phyloP scores from a whole-genome alignment of 2,888 invertebrate genomes.

The Amorpha juglandis region DNA sequence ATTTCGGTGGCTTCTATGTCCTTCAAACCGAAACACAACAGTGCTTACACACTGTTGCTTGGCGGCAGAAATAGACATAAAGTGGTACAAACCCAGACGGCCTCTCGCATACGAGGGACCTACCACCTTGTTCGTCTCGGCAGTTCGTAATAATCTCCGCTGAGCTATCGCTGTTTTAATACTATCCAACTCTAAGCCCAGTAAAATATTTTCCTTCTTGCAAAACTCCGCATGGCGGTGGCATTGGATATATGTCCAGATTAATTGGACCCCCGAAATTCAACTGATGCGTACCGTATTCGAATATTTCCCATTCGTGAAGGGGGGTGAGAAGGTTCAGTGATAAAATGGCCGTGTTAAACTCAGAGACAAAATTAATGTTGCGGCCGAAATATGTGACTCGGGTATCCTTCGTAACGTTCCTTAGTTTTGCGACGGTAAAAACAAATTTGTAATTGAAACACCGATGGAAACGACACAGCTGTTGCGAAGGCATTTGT shows the following conservation, averaged over 20 bases:
- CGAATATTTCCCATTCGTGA: not conserved
- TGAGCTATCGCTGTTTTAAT: too few species aligned
- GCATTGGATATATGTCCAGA: slow-evolving; percentile 17
- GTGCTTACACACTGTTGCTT: too few species aligned
- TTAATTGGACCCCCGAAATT: slow-evolving; percentile 24
- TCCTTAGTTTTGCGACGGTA: slow-evolving; percentile 1
- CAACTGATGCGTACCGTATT: not conserved
- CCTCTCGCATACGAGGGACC: too few species aligned
- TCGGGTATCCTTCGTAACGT: not conserved
- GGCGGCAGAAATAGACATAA: too few species aligned
- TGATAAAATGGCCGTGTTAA: slow-evolving; percentile 28
- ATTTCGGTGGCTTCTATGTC: too few species aligned
- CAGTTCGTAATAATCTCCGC: too few species aligned
- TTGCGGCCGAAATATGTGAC: not conserved
- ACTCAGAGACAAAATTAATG: slow-evolving; percentile 12
- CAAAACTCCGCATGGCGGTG: slow-evolving; percentile 24
- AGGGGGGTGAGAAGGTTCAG: slow-evolving; percentile 20
- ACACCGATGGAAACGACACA: slow-evolving; percentile 27
- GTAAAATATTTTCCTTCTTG: slow-evolving; percentile 8
- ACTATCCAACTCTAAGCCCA: too few species aligned
- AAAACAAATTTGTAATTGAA: slow-evolving; percentile 7
- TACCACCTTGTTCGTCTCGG: too few species aligned
- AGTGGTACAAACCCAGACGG: too few species aligned
- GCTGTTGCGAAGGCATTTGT: slow-evolving; percentile 29
- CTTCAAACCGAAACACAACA: too few species aligned